Conservation (phyloP, 1,140 invertebrate species). For the Berghia stephanieae region DNA sequence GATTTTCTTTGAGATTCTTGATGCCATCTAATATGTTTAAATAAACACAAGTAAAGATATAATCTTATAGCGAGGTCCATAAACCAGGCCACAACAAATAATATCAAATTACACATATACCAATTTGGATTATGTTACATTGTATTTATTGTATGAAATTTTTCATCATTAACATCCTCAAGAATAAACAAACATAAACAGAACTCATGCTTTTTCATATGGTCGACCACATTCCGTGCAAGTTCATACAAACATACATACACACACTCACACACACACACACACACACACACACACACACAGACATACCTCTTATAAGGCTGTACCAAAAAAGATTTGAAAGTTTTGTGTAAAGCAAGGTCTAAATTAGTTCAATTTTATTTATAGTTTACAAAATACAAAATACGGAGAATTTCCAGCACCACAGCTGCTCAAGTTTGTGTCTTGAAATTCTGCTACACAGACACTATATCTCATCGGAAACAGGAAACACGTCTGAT, state of each 20-base stretch:
- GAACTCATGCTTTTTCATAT: background rate
- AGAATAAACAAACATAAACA: too few relatives aligned
- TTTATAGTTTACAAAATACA: too few relatives aligned
- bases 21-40: background rate
- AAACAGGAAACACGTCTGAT: too few relatives aligned
- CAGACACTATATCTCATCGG: too few relatives aligned
- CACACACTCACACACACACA: constrained; percentile 28
- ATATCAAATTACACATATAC: background rate
- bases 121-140: background rate
- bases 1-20: background rate
- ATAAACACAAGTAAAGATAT: background rate
- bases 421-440: too few relatives aligned
- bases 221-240: background rate
- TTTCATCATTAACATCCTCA: too few relatives aligned
- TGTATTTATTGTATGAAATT: background rate
- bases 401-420: too few relatives aligned
- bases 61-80: background rate
- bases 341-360: background rate
- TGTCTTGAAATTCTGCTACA: too few relatives aligned
- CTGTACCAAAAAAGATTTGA: background rate
- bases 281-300: constrained; percentile 19
- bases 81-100: background rate
- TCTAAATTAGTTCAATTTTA: constrained; percentile 1
- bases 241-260: background rate
- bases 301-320: background rate